Conservation (phyloP, 1,140 invertebrate genomes). For the Brachionus asplanchnoidis region DNA sequence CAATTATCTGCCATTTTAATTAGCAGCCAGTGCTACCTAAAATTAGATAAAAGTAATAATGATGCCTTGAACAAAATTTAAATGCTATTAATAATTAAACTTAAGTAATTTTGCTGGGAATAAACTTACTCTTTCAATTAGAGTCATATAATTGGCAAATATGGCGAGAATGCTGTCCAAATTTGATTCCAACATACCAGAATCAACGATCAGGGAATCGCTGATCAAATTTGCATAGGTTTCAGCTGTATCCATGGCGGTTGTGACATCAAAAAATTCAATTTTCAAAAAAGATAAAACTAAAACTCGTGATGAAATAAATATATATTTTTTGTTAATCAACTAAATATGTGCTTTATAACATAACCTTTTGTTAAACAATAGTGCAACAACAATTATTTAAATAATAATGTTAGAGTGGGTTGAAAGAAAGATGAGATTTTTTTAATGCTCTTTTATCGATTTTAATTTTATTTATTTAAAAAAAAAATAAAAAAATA, state of each 20-base stretch:
- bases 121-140: neutral
- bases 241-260: neutral
- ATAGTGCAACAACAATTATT: neutral
- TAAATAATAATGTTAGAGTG: neutral
- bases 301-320: neutral
- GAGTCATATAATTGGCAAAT: neutral
- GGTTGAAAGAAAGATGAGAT: neutral
- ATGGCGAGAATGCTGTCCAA: neutral
- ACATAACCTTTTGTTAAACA: too few relatives aligned
- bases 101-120: neutral
- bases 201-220: neutral
- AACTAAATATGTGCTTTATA: too few relatives aligned
- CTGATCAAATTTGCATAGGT: neutral
- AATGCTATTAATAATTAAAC: neutral
- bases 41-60: neutral
- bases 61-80: neutral
- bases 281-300: neutral
- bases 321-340: neutral
- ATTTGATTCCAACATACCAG: neutral
- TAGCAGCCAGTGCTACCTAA: neutral
- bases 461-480: neutral
- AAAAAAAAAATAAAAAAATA: neutral
- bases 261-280: neutral
- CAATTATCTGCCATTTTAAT: neutral
- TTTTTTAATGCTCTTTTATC: neutral